These are phyloP conservation scores for Mus musculus DNA, from an alignment of 2,113 vertebrate species.

Conservation along the genomic window GRCm39 chr17:27560501-27561000, in stretches of 20 bases:
- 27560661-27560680: neutral
- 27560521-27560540: neutral
- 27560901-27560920: neutral
- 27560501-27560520: neutral
- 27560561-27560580: neutral
- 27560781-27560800: neutral
- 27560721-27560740: neutral
- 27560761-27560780: neutral
- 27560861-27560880: constrained; percentile 34
- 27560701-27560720: too few species aligned
- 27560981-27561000: neutral
- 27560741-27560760: neutral
- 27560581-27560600: neutral
- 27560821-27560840: neutral
- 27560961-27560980: neutral
- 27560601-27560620: neutral
- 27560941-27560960: neutral
- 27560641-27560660: neutral
- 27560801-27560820: neutral
- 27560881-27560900: neutral
- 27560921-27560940: neutral
- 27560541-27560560: neutral
- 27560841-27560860: constrained; percentile 50
- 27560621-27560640: neutral
- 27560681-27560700: neutral